Base-by-base conservation (phyloP, 2,888 invertebrate species). In the Pristionchus exspectatus region DNA sequence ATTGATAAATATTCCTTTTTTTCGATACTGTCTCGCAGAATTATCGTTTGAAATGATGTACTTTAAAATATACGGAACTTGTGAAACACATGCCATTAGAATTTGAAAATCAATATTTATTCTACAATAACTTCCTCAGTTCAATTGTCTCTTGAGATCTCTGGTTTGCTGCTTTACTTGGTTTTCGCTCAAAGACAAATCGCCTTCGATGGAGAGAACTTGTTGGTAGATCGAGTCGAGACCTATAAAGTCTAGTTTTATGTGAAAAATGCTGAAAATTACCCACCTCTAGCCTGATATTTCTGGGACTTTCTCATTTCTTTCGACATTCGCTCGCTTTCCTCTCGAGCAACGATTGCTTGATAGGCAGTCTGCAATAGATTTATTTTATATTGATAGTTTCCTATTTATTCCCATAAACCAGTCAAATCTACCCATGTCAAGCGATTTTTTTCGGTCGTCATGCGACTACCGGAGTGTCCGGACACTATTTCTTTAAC, bases 141-240 rank as follows among this genome's bases (percentile, higher is more conserved):
- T 63, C 85, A 85, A 85, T 21, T 85, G 85, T 33, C 59, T 85
- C 59, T 85, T 50, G 59, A 85, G 85, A 50, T 56, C 33, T 59
- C 85, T 56, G 9, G 24, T 63, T 59, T 85, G 59, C 38, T 63
- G 56, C 9, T 85, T 59, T 2, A 30, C 85, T 63, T 85, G 59
- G 33, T 59, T 85, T 38, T 85, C 63, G 21, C 85, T 85, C 85
- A 85, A 21, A 3, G 59, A 59, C 56, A 85, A 50, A 85, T 85
- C 59, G 9, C 85, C 63, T 18, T 85, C 85, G 59, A 85, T 63
- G 0, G 27, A 24, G 27, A 85, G 85, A 59, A 85, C 30, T 33
- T 85, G 85, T 24, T 85, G 56, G 33, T 85, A 85, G 24, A 85
- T 30, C 21, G 38, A 33, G 59, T 30, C 85, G 24, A 85, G 27